phyloP scores from a whole-genome alignment of 2,888 invertebrate genomes.

The Euzetes globulus region DNA sequence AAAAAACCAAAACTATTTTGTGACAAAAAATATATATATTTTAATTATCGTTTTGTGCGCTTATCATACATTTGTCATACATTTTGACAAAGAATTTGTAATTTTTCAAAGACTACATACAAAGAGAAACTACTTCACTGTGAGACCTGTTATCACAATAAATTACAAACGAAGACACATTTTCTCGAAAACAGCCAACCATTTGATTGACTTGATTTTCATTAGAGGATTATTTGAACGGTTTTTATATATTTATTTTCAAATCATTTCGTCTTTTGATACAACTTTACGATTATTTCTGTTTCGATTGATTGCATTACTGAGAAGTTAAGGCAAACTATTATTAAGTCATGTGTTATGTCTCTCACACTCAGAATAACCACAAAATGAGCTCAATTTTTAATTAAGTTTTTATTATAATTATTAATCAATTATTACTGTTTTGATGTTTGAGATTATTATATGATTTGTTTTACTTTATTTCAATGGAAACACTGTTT shows the following conservation, averaged over 20 bases:
- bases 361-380: neutral
- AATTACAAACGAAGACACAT: neutral
- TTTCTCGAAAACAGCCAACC: neutral
- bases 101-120: neutral
- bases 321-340: slow-evolving; percentile 12
- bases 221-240: neutral
- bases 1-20: neutral
- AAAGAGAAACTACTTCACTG: neutral
- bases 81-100: neutral
- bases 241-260: neutral
- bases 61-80: neutral
- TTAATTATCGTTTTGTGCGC: neutral
- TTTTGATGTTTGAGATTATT: neutral
- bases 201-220: neutral
- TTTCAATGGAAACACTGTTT: neutral
- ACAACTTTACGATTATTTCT: no score
- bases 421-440: neutral
- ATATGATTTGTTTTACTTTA: neutral
- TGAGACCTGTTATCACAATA: neutral
- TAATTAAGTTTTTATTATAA: neutral
- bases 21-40: neutral
- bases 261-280: neutral
- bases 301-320: neutral
- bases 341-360: slow-evolving; percentile 12
- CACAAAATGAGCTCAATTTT: slow-evolving; percentile 21